phyloP scores from a whole-genome alignment of 2,888 invertebrate genomes.

The Synanthedon tipuliformis region DNA sequence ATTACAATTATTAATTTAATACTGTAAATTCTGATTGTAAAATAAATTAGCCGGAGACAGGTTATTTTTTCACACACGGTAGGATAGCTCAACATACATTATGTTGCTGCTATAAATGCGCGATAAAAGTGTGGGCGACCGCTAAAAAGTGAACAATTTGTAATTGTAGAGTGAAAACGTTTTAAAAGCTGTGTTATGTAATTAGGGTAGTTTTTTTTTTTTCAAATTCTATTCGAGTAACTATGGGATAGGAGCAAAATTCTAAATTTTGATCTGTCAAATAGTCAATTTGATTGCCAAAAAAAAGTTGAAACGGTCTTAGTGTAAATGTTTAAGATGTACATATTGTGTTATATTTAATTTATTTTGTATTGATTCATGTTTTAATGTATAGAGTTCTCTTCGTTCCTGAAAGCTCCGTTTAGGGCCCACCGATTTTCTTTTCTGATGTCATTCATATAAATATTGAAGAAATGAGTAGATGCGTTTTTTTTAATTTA shows the following conservation, averaged over 20 bases:
- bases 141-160: conserved; percentile 77
- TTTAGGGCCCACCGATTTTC: too few relatives aligned
- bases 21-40: neutral
- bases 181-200: conserved; percentile 60
- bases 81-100: conserved; percentile 73
- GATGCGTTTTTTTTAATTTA: too few relatives aligned
- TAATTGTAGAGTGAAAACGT: conserved; percentile 77
- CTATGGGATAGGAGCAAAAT: neutral
- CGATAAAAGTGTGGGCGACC: conserved; percentile 73
- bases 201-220: conserved; percentile 9
- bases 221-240: neutral
- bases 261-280: too few relatives aligned
- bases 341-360: too few relatives aligned
- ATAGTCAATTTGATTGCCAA: too few relatives aligned
- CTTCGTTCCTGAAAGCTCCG: too few relatives aligned
- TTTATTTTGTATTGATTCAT: too few relatives aligned
- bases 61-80: conserved; percentile 77
- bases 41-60: conserved; percentile 68
- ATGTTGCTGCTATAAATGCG: conserved; percentile 79
- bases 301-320: too few relatives aligned
- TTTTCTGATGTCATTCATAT: too few relatives aligned
- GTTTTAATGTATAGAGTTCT: too few relatives aligned
- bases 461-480: too few relatives aligned
- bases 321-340: too few relatives aligned
- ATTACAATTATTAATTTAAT: neutral